These are phyloP conservation scores for Lampris incognitus DNA, from an alignment of 2,113 vertebrate species.

Conservation along the genomic window DNA sequence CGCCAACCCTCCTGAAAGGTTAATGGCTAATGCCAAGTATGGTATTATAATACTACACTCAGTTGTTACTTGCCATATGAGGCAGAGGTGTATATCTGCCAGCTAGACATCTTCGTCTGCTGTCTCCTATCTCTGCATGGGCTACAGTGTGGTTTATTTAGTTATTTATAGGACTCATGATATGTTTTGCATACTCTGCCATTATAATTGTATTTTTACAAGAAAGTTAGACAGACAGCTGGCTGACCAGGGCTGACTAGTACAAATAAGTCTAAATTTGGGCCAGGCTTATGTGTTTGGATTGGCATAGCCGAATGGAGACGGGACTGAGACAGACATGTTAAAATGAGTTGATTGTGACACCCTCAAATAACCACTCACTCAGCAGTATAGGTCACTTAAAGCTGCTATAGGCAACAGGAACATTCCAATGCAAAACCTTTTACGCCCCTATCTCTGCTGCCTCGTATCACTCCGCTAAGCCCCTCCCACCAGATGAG, in stretches of 20 bases:
- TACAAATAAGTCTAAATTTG: too few species aligned
- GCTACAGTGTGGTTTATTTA: neutral
- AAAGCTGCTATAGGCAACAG: too few species aligned
- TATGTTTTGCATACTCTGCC: neutral
- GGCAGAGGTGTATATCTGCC: neutral
- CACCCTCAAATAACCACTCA: neutral
- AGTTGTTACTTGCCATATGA: conserved; percentile 10
- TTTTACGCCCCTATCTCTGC: too few species aligned
- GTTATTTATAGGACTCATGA: neutral
- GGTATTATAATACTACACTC: conserved; percentile 6
- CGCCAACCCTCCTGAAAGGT: neutral
- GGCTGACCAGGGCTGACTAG: neutral
- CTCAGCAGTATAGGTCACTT: neutral
- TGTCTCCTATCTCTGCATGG: neutral
- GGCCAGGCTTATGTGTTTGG: too few species aligned
- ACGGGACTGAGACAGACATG: neutral
- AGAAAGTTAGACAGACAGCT: too few species aligned
- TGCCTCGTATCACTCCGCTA: too few species aligned
- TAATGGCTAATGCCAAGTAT: neutral
- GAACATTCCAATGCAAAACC: too few species aligned
- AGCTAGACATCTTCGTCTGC: conserved; percentile 2
- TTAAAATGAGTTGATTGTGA: neutral
- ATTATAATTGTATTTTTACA: too few species aligned
- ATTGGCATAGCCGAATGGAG: neutral
- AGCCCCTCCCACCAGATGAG: too few species aligned